Evolutionary conservation across 2,113 vertebrate species (phyloP), one percentile per base, ranked within the genome.

Genomic region (Scophthalmus maximus): DNA sequence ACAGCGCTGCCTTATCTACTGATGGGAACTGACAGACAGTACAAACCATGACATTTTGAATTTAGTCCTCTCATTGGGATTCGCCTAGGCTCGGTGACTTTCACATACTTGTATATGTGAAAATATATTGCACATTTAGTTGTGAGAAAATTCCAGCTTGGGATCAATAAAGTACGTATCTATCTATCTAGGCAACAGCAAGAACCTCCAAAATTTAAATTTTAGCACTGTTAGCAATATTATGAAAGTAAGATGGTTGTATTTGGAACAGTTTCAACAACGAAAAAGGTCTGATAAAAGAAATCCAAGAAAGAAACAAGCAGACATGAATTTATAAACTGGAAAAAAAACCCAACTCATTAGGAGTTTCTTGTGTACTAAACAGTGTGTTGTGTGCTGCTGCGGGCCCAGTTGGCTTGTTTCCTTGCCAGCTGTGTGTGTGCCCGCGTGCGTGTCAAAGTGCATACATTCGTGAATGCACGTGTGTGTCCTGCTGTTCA

Each of bases 11-110:
- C 52, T 64, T 76, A 84, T 84, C 75, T 64, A 2, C 72, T 75
- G 68, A 76, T 64, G 40, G 50, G n/a, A 74, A 63, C 55, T 65
- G 69, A 44, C 58, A 53, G 38, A 52, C 20, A 47, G 51, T 56
- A 63, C 73, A 34, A 74, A 60, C 17, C 5, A 17, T 59, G 68
- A 79, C 81, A 73, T 80, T 80, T 84, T 75, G 75, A 62, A 82
- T 51, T 0, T 8, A 32, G 5, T 53, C 53, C 34, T 82, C 59
- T 71, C 42, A 14, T 50, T 68, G 42, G 60, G 29, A 53, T 38
- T 79, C 1, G 8, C 57, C 36, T 64, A 66, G 27, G 38, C 26
- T 40, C 29, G n/a, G 9, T 17, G 38, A 63, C 58, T 73, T 61
- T 62, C 57, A 73, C 63, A 80, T n/a, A n/a, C n/a, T n/a, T n/a